phyloP scores from a whole-genome alignment of 2,797 vertebrate genomes.

The Prionace glauca region DNA sequence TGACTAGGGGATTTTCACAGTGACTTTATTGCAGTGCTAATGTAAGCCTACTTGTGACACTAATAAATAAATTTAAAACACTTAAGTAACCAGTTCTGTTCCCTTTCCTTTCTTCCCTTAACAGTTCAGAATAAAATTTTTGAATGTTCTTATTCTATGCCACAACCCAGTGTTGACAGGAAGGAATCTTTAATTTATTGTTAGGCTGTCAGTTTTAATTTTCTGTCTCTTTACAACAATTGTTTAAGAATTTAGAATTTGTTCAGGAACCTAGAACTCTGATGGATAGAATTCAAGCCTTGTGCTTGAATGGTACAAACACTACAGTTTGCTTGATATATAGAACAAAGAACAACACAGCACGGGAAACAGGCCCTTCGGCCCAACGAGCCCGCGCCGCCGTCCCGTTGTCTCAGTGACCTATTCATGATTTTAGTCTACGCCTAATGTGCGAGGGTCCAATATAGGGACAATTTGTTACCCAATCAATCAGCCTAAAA shows the following conservation, averaged over 20 bases:
- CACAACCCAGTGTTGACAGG: not conserved
- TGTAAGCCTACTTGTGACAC: too few relatives aligned
- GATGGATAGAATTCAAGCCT: not conserved
- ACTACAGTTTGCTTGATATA: not conserved
- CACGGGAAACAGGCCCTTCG: too few relatives aligned
- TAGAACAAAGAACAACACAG: too few relatives aligned
- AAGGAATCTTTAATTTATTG: not conserved
- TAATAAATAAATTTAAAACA: too few relatives aligned
- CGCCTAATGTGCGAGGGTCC: too few relatives aligned
- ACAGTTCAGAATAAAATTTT: not conserved
- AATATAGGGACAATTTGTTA: too few relatives aligned
- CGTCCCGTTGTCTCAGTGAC: too few relatives aligned
- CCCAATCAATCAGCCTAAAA: too few relatives aligned
- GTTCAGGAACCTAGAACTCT: not conserved
- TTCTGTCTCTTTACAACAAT: not conserved
- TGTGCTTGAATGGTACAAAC: not conserved
- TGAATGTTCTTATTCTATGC: not conserved
- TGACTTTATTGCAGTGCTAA: too few relatives aligned
- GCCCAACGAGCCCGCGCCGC: too few relatives aligned
- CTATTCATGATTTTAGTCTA: too few relatives aligned
- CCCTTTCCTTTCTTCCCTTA: not conserved
- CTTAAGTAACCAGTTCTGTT: not conserved
- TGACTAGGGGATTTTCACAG: too few relatives aligned
- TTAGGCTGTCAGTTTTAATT: not conserved
- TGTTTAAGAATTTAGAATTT: constrained; percentile 18